A percentile compares a stretch with the other conserved stretches of the same genome.
Conservation (phyloP, 2,113 vertebrate genomes). For the Bothrops jararaca region DNA sequence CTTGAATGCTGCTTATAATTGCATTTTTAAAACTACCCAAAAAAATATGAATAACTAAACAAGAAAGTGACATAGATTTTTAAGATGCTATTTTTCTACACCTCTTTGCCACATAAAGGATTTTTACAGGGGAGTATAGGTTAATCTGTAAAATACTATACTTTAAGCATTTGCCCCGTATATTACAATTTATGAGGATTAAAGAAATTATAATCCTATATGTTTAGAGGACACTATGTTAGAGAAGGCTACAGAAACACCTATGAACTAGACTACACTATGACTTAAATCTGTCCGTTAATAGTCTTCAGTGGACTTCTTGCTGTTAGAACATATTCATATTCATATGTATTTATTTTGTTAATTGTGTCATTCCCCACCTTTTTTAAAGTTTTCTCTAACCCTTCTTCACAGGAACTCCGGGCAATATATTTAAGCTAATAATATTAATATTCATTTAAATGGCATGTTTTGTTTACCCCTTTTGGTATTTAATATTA, state of each 20-base stretch:
- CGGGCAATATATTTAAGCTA: neutral
- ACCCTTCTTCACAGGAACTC: neutral
- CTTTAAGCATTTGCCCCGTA: fast-evolving
- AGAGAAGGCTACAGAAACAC: neutral
- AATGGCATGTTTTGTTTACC: slow-evolving; percentile 42
- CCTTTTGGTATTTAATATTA: slow-evolving; percentile 8
- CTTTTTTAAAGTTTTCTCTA: neutral
- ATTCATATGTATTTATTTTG: fast-evolving
- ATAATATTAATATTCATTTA: slow-evolving; percentile 9
- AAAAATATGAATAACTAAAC: neutral
- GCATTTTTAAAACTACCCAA: neutral
- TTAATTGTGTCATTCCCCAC: neutral
- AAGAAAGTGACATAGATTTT: neutral
- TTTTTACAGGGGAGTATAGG: neutral
- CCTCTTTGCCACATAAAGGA: neutral
- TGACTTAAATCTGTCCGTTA: neutral
- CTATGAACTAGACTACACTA: neutral
- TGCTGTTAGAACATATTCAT: neutral
- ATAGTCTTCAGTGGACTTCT: neutral
- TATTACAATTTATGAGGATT: neutral
- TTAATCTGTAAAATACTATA: neutral
- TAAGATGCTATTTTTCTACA: neutral
- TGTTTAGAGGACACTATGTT: neutral
- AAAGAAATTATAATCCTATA: neutral
- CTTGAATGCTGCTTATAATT: neutral